Base-by-base conservation (phyloP, 2,797 vertebrate species). In the Telmatherina bonti region DNA sequence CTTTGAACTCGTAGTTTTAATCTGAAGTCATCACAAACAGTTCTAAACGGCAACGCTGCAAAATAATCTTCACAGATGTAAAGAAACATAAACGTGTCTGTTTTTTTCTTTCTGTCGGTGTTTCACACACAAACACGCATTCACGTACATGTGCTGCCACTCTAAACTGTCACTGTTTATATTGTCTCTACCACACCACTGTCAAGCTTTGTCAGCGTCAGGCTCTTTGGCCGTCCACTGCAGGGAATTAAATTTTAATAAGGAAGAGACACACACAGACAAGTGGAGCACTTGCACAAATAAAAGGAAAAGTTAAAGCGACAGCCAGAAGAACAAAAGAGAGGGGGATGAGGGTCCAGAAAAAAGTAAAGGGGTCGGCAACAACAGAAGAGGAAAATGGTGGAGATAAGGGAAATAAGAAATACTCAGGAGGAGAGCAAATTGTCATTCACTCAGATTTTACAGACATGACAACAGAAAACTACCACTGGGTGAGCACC, bases 171-270 rank as follows among this genome's bases (percentile, higher is more conserved):
- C 85, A 78, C 63, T 55, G 52, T 82, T 78, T 82, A 65, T 75
- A 84, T 81, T 85, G 88, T 71, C 74, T 83, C 81, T 67, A 70
- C 58, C 72, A 63, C 67, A 52, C 79, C 67, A 85, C 77, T 88
- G 89, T 85, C 84, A 83, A 68, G 41, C 72, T 82, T 71, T 67
- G 81, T 85, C 79, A 81, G 85, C 83, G 84, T 85, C 89, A 70
- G 72, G 71, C 76, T 83, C 79, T 76, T 63, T 70, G 76, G 79
- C 72, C 69, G 71, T 87, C 71, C 73, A 78, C 81, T 85, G 88
- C 78, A 85, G 76, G 84, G 81, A 90, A 92, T 93, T 80, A 81
- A 91, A 89, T 69, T 91, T 84, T 90, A 86, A 92, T 92, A 89
- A 69, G 31, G 51, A 58, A 61, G 72, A 49, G 57, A 72, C 15